A percentile compares a stretch with the other conserved stretches of the same genome.
Conservation (phyloP, 2,113 vertebrate genomes). For the Cranoglanis bouderius region DNA sequence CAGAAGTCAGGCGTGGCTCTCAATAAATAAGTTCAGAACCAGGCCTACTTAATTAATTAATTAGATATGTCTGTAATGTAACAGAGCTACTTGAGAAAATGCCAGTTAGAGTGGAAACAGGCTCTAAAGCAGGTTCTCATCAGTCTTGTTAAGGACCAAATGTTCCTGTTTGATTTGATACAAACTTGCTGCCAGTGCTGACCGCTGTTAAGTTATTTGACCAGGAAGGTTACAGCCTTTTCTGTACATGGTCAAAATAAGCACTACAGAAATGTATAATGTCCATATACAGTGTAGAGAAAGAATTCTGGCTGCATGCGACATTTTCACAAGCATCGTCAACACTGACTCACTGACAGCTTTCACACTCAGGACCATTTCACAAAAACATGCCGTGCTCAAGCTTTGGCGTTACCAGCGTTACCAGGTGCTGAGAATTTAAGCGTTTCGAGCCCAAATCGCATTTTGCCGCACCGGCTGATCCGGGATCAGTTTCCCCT, state of each 20-base stretch:
- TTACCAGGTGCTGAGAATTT: constrained; percentile 28
- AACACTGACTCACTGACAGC: background rate
- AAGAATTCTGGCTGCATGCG: background rate
- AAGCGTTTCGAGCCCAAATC: background rate
- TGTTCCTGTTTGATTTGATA: background rate
- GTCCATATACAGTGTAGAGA: background rate
- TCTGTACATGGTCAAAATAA: background rate
- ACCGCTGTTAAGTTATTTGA: background rate
- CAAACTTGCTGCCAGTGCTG: background rate
- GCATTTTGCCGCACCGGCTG: background rate
- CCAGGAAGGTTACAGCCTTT: background rate
- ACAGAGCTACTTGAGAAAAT: background rate
- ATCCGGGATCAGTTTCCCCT: constrained; percentile 2
- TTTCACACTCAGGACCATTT: background rate
- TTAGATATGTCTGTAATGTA: background rate
- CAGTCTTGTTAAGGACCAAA: background rate
- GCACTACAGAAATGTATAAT: constrained; percentile 15
- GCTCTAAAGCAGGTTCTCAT: background rate
- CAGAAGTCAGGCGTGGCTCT: background rate
- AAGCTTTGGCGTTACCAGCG: background rate
- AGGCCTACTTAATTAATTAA: background rate
- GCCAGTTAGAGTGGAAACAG: no score
- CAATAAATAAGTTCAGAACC: background rate
- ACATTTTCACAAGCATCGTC: background rate
- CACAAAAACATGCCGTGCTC: background rate